Percentiles rank a stretch among this genome's conserved stretches.
phyloP scores from a whole-genome alignment of 2,113 vertebrate species.

The Platichthys stellatus region DNA sequence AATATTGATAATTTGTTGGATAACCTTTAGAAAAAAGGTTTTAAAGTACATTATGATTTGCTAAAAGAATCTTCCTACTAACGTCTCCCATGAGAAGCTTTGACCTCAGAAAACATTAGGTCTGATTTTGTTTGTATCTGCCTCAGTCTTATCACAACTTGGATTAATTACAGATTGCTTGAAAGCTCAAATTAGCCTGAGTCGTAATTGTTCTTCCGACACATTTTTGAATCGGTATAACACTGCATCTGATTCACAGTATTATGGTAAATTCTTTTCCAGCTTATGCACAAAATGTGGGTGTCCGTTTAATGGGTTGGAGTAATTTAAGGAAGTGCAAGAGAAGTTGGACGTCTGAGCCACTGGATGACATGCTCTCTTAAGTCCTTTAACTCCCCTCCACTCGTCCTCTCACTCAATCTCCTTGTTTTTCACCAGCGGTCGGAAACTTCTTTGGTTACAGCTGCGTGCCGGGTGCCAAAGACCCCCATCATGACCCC shows the following conservation, averaged over 20 bases:
- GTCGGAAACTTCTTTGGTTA: constrained; percentile 86
- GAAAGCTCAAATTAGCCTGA: no score
- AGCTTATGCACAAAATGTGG: no score
- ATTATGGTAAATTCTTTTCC: not conserved
- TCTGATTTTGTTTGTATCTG: no score
- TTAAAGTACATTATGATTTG: no score
- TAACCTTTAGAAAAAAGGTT: no score
- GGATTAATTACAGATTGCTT: no score
- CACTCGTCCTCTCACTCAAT: not conserved
- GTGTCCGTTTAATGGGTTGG: not conserved
- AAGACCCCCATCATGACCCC: constrained; percentile 82
- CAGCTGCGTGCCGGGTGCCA: constrained; percentile 83
- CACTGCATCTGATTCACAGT: not conserved
- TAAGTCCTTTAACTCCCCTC: not conserved
- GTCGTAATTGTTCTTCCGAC: no score
- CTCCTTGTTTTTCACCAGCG: constrained; percentile 51
- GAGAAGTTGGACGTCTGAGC: not conserved
- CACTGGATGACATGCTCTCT: not conserved
- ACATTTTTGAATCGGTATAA: not conserved
- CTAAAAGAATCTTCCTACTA: no score
- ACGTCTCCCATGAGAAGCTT: no score
- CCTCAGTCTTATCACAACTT: no score
- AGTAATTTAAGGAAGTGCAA: not conserved
- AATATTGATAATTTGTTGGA: no score
- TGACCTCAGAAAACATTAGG: no score